phyloP scores from a whole-genome alignment of 2,797 vertebrate genomes.

The Tadarida brasiliensis region DNA sequence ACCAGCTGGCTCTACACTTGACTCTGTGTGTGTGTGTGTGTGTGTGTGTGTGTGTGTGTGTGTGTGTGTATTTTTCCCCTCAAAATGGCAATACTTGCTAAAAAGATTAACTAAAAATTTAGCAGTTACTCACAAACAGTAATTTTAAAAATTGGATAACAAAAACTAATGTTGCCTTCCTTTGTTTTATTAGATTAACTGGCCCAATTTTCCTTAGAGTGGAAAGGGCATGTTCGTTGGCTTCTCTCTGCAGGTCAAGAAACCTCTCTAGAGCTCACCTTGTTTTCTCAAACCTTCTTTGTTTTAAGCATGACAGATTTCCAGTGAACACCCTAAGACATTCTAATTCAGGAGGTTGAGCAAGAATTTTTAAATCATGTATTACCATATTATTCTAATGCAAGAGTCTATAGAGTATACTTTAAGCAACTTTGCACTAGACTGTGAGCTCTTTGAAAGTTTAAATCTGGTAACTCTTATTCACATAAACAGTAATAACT shows the following conservation, averaged over 20 bases:
- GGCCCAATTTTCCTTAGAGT: background rate
- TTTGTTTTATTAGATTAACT: background rate
- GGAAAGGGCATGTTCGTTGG: background rate
- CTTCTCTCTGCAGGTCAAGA: background rate
- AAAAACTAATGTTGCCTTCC: background rate
- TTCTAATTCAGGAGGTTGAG: background rate
- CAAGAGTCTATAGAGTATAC: background rate
- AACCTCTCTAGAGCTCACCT: rapidly evolving
- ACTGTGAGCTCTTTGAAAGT: background rate
- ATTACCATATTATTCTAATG: background rate
- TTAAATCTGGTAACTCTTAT: background rate
- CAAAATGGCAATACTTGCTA: background rate
- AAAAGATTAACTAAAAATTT: background rate
- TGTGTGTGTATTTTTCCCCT: too few relatives aligned
- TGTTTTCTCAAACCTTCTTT: background rate
- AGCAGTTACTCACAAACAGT: background rate
- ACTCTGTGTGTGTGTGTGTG: too few relatives aligned
- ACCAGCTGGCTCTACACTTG: background rate
- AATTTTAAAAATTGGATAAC: background rate
- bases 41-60: too few relatives aligned
- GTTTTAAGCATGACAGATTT: slow-evolving; percentile 19
- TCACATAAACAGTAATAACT: background rate
- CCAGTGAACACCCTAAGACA: background rate
- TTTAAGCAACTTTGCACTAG: background rate
- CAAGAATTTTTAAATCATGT: background rate